A percentile compares a stretch with the other conserved stretches of the same genome.
phyloP scores from a whole-genome alignment of 2,888 invertebrate genomes.

The Pristionchus japonicus region DNA sequence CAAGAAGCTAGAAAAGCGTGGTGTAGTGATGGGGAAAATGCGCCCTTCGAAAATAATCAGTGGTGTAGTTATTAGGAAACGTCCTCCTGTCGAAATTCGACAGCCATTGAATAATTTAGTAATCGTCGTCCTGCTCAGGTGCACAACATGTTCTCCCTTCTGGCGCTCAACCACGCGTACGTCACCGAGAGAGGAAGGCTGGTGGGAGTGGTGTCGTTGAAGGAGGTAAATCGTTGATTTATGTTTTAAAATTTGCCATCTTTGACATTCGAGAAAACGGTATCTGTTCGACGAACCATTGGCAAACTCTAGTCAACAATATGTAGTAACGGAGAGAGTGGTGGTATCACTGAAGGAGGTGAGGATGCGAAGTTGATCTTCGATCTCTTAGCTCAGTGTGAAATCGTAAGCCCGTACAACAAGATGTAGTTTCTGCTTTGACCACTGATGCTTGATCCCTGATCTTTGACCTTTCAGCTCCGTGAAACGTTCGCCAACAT shows the following conservation, averaged over 20 bases:
- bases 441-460: no score
- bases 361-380: not conserved
- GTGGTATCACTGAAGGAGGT: conserved; percentile 91
- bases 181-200: conserved; percentile 95
- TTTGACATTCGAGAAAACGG: no score
- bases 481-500: conserved; percentile 70
- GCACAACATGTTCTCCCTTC: conserved; percentile 97
- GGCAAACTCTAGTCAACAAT: no score
- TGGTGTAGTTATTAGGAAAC: not conserved
- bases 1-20: not conserved
- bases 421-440: no score
- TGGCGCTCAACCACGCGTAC: conserved; percentile 97
- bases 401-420: no score
- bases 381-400: not conserved
- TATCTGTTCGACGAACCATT: no score
- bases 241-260: no score
- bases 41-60: not conserved
- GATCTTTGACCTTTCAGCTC: conserved; percentile 51
- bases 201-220: conserved; percentile 94
- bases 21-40: not conserved
- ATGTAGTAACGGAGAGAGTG: no score
- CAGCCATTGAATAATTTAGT: not conserved
- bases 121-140: conserved; percentile 85
- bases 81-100: not conserved
- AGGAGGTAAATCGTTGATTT: no score